phyloP scores from a whole-genome alignment of 1,140 invertebrate genomes.

The Leptinotarsa undecemlineata region DNA sequence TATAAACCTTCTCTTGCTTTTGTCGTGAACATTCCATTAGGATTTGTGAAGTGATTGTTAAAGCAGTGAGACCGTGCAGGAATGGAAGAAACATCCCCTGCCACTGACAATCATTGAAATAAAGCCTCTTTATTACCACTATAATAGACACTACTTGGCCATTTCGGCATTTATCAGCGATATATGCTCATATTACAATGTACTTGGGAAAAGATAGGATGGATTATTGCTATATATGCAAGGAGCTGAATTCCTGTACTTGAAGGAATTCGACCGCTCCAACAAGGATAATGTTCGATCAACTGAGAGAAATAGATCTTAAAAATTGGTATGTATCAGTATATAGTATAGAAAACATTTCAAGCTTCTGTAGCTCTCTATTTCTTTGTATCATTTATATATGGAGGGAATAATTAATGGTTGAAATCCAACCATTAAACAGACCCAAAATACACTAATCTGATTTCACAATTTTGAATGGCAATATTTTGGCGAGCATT shows the following conservation, averaged over 20 bases:
- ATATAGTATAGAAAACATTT: too few relatives aligned
- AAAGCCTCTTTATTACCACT: constrained; percentile 40
- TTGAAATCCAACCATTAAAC: too few relatives aligned
- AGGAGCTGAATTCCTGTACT: neutral
- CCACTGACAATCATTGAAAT: constrained; percentile 43
- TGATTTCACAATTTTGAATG: too few relatives aligned
- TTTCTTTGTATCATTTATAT: too few relatives aligned
- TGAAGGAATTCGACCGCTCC: neutral
- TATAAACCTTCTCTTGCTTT: constrained; percentile 34
- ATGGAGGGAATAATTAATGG: too few relatives aligned
- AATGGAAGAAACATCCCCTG: constrained; percentile 38
- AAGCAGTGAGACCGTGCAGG: constrained; percentile 33
- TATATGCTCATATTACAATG: constrained; percentile 28
- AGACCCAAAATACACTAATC: too few relatives aligned
- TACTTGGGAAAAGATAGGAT: constrained; percentile 11
- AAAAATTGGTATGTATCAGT: too few relatives aligned
- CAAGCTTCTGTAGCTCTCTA: too few relatives aligned
- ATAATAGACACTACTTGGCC: constrained; percentile 37
- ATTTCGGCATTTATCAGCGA: constrained; percentile 25
- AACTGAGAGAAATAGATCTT: too few relatives aligned
- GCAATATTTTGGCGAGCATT: too few relatives aligned
- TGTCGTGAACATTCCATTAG: constrained; percentile 42
- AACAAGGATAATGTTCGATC: too few relatives aligned
- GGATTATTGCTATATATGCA: constrained; percentile 3
- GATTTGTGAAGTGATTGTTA: constrained; percentile 40